Evolutionary conservation across 2,888 invertebrate genomes (phyloP).

Genomic region (Athalia circularis): DNA sequence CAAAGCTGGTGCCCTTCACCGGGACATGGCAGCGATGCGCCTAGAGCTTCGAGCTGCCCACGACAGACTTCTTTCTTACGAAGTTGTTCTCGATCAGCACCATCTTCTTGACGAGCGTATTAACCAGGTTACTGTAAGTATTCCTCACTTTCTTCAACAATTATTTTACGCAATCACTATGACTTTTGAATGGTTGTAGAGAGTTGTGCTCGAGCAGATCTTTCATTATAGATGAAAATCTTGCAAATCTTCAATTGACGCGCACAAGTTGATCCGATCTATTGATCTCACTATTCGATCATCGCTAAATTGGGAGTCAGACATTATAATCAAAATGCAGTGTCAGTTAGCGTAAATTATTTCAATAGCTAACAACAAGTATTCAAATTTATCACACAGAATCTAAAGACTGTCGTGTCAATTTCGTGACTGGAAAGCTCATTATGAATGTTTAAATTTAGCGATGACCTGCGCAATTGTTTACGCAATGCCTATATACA

Average conservation of each 20-base stretch:
- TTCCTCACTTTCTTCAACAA: neutral
- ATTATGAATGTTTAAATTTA: neutral
- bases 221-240: neutral
- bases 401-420: neutral
- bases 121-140: conserved; percentile 72
- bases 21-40: conserved; percentile 70
- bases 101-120: conserved; percentile 73
- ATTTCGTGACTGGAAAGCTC: conserved; percentile 23
- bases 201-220: neutral
- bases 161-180: neutral
- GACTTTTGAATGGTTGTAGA: neutral
- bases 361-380: conserved; percentile 1
- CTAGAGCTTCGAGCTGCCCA: conserved; percentile 67
- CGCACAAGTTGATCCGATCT: neutral
- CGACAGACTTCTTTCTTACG: conserved; percentile 66
- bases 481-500: too few species aligned
- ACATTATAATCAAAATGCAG: conserved; percentile 10
- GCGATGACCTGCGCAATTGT: neutral
- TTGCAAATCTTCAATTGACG: neutral
- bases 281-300: neutral
- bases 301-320: conserved; percentile 23
- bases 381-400: conserved; percentile 1
- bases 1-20: conserved; percentile 69
- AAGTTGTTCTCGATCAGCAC: conserved; percentile 67
- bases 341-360: conserved; percentile 11